Evolutionary conservation across 2,888 invertebrate genomes (phyloP), one percentile per base, ranked within the genome.

Genomic region (Drosophila rellima): DNA sequence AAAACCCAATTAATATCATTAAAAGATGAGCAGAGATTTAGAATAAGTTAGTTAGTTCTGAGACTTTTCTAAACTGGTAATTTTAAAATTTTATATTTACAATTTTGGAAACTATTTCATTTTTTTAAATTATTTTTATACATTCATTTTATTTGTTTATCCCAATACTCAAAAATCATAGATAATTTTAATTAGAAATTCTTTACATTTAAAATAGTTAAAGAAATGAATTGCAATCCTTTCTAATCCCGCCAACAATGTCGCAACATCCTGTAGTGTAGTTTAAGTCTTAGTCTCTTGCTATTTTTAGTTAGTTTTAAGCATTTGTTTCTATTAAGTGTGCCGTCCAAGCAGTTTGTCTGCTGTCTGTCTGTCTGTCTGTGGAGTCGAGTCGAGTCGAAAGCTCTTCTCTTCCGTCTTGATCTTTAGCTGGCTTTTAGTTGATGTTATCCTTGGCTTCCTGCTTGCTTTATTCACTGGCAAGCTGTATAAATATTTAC

Each of bases 401-500:
- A 48, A 48, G 39, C 20, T n/a, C 42, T 39, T 31, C 13, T 35
- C 33, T 33, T 40, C 33, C 23, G 26, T 33, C 54, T 56, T 57
- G 29, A 48, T 48, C 39, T 37, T 48, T 7, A 45, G 51, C 29
- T 51, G 54, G 26, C 44, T 35, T 20, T n/a, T 45, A 45, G 37
- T 26, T 60, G 44, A 70, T 59, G 47, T 50, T 57, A 64, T 75
- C 44, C 56, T 61, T 61, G 45, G 39, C 66, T 59, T 66, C 39
- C 60, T 59, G 40, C 56, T 63, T 61, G 26, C 52, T 56, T 56
- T 40, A 47, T 62, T 23, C 57, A 51, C 13, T 69, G 23, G 42
- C 74, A 60, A 52, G 61, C 64, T 67, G 69, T 71, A 65, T 70
- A 67, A 86, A 83, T 72, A 72, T 82, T 70, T 70, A 65, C 56